Percentiles rank a stretch among this genome's conserved stretches.
Conservation (phyloP, 2,888 invertebrate species). For the Emmelina monodactyla region DNA sequence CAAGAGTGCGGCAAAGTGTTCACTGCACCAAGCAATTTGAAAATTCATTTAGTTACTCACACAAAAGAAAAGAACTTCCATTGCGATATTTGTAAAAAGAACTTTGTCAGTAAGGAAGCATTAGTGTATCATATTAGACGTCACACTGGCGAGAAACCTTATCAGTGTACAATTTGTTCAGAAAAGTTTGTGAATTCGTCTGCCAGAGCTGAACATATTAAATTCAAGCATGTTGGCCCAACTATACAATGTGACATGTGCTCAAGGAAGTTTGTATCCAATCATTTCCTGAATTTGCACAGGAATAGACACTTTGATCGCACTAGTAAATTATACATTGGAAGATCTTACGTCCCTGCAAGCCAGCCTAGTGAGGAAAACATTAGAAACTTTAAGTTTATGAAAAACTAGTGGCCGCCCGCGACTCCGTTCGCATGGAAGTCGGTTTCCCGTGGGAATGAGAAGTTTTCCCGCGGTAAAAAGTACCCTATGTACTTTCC, state of each 20-base stretch:
- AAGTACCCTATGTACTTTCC: too few species aligned
- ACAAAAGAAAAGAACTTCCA: constrained; percentile 49
- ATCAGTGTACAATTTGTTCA: constrained; percentile 37
- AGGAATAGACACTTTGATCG: constrained; percentile 46
- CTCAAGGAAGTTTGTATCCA: constrained; percentile 44
- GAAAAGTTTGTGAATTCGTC: constrained; percentile 54
- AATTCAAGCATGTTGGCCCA: constrained; percentile 47
- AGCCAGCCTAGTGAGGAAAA: constrained; percentile 37
- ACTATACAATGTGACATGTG: constrained; percentile 46
- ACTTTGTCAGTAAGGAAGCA: constrained; percentile 52
- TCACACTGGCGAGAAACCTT: constrained; percentile 55
- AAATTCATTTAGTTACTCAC: constrained; percentile 46
- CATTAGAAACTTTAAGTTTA: constrained; percentile 27
- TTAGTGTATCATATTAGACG: constrained; percentile 46
- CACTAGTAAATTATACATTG: constrained; percentile 38
- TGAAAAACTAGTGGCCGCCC: too few species aligned
- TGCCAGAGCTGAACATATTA: constrained; percentile 49
- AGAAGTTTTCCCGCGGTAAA: too few species aligned
- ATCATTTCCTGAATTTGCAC: constrained; percentile 42
- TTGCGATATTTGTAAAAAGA: constrained; percentile 38
- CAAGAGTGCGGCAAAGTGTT: constrained; percentile 43
- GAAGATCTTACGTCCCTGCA: constrained; percentile 30
- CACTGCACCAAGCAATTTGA: constrained; percentile 51
- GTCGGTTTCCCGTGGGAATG: too few species aligned
- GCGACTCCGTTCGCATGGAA: too few species aligned